These are phyloP conservation scores for Elaphurus davidianus DNA, from an alignment of 2,113 vertebrate genomes.

Conservation along the genomic window DNA sequence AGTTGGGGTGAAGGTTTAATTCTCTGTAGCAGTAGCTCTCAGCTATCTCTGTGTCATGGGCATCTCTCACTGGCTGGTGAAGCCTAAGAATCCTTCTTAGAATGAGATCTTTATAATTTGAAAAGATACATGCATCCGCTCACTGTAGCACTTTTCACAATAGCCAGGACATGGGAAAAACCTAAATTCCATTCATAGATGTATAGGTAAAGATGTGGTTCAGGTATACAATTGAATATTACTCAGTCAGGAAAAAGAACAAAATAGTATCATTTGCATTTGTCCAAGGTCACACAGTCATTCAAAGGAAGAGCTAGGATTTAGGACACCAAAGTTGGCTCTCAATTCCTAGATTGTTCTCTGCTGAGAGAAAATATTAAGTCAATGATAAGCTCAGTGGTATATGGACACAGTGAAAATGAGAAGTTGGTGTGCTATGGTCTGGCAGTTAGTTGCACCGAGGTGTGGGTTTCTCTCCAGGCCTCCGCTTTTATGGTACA, in stretches of 20 bases:
- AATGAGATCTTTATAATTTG: background rate
- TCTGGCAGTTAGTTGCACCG: accelerated
- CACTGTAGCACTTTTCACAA: background rate
- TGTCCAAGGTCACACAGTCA: background rate
- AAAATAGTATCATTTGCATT: background rate
- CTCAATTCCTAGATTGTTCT: background rate
- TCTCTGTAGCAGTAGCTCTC: accelerated
- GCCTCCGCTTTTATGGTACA: accelerated
- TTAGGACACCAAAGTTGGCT: background rate
- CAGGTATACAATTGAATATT: background rate
- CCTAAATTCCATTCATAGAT: accelerated
- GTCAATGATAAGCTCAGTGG: accelerated
- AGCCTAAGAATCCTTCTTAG: background rate
- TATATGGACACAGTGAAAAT: accelerated
- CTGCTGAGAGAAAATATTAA: background rate
- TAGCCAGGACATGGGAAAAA: background rate
- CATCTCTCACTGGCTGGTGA: background rate
- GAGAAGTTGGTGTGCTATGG: too few species aligned
- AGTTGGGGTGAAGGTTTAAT: background rate
- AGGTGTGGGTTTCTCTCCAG: accelerated
- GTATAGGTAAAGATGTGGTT: background rate
- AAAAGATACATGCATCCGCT: background rate
- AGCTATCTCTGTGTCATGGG: background rate
- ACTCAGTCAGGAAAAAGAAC: background rate
- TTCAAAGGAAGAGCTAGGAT: background rate